Percentiles rank a stretch among this genome's conserved stretches.
phyloP scores from a whole-genome alignment of 2,888 invertebrate genomes.

The Cheilosia variabilis region DNA sequence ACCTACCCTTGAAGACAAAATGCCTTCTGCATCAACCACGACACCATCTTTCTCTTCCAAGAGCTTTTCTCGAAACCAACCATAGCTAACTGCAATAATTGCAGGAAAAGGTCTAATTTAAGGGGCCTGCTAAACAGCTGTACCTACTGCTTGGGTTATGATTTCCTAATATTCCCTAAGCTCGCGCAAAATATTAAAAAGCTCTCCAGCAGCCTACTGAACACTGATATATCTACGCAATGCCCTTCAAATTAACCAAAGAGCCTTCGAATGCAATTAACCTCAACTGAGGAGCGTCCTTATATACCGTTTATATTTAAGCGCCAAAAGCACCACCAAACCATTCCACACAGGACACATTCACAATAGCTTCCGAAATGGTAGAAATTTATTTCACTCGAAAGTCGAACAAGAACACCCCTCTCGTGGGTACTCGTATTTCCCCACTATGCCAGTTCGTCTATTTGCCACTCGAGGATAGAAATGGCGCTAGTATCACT shows the following conservation, averaged over 20 bases:
- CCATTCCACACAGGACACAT: background rate
- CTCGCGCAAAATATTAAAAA: background rate
- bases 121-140: too few species aligned
- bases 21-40: too few species aligned
- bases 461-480: conserved; percentile 40
- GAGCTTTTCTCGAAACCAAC: too few species aligned
- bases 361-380: conserved; percentile 34
- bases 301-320: conserved; percentile 49
- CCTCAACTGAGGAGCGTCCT: conserved; percentile 22
- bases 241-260: conserved; percentile 6
- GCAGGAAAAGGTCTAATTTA: too few species aligned
- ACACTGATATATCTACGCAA: background rate
- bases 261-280: conserved; percentile 38
- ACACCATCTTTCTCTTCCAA: too few species aligned
- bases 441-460: conserved; percentile 36
- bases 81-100: too few species aligned
- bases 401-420: conserved; percentile 41
- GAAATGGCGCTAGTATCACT: conserved; percentile 38
- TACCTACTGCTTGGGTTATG: too few species aligned
- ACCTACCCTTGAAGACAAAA: too few species aligned
- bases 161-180: too few species aligned
- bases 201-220: background rate
- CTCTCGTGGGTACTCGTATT: background rate
- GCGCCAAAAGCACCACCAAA: conserved; percentile 9
- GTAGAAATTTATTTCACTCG: conserved; percentile 4